phyloP scores from a whole-genome alignment of 2,113 vertebrate genomes.

The Eulemur macaco region DNA sequence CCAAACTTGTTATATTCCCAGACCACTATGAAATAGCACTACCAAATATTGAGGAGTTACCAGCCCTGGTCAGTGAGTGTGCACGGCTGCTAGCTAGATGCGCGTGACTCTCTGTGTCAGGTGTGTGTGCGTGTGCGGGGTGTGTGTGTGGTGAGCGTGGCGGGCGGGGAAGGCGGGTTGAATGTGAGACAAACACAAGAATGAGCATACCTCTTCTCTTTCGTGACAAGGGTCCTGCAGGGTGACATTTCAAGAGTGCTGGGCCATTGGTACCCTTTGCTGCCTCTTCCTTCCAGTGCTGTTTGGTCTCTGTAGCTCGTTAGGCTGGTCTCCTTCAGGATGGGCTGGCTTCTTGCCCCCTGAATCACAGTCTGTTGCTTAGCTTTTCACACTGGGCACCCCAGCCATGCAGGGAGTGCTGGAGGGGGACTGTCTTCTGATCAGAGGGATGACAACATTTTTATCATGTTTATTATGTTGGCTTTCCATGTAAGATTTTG shows the following conservation, averaged over 20 bases:
- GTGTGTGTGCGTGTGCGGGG: slow-evolving; percentile 39
- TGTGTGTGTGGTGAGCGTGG: not conserved
- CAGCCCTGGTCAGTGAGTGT: slow-evolving; percentile 96
- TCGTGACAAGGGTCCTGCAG: not conserved
- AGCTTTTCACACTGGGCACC: not conserved
- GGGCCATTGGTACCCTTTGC: rapidly evolving
- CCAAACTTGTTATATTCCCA: slow-evolving; percentile 98
- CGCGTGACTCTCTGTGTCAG: slow-evolving; percentile 67
- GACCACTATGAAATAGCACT: slow-evolving; percentile 98
- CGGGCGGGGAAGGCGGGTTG: not conserved
- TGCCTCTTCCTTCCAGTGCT: not conserved
- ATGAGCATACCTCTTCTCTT: not conserved
- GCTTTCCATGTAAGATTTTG: not conserved
- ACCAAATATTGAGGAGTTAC: slow-evolving; percentile 99
- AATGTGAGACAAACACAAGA: not conserved
- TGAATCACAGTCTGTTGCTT: not conserved
- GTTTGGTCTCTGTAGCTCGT: not conserved
- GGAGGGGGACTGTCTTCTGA: not conserved
- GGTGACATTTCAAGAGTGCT: rapidly evolving
- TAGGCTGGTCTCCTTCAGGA: not conserved
- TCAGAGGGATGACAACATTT: not conserved
- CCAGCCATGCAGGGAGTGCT: not conserved
- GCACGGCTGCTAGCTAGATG: slow-evolving; percentile 68
- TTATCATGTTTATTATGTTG: not conserved
- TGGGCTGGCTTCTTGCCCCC: not conserved